Percentiles rank a stretch among this genome's conserved stretches.
phyloP scores from a whole-genome alignment of 2,888 invertebrate species.

The Phyllotreta striolata region DNA sequence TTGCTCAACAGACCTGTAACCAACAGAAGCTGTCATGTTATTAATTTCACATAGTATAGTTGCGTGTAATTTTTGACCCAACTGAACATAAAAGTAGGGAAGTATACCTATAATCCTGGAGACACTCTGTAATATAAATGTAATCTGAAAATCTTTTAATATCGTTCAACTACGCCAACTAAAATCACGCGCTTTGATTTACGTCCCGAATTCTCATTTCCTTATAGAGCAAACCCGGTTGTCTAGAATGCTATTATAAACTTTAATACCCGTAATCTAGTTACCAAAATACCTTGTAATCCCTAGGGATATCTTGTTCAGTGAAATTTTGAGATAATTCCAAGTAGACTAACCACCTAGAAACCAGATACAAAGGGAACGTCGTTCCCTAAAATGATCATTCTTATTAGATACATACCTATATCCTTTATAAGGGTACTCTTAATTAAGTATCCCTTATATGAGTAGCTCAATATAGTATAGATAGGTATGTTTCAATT shows the following conservation, averaged over 20 bases:
- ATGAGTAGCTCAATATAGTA: too few species aligned
- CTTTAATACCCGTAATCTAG: conserved; percentile 38
- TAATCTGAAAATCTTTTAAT: background rate
- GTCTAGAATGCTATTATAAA: conserved; percentile 38
- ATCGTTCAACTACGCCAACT: conserved; percentile 1
- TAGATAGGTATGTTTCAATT: too few species aligned
- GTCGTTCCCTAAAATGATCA: conserved; percentile 20
- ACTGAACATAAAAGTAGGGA: too few species aligned
- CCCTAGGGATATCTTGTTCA: conserved; percentile 37
- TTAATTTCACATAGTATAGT: too few species aligned
- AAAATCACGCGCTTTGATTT: conserved; percentile 30
- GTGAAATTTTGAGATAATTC: conserved; percentile 37
- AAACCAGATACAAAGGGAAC: conserved; percentile 34
- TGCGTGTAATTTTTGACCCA: too few species aligned
- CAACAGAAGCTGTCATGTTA: too few species aligned
- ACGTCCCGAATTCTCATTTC: conserved; percentile 32
- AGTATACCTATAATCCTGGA: background rate
- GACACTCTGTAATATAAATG: background rate
- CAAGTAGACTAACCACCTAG: conserved; percentile 35
- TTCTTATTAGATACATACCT: conserved; percentile 20
- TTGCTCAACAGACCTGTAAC: too few species aligned
- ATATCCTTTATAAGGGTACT: too few species aligned
- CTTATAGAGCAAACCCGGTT: conserved; percentile 27
- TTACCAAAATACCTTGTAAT: conserved; percentile 38
- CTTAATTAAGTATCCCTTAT: too few species aligned